Conservation (phyloP, 2,113 vertebrate species). For the Castor canadensis region DNA sequence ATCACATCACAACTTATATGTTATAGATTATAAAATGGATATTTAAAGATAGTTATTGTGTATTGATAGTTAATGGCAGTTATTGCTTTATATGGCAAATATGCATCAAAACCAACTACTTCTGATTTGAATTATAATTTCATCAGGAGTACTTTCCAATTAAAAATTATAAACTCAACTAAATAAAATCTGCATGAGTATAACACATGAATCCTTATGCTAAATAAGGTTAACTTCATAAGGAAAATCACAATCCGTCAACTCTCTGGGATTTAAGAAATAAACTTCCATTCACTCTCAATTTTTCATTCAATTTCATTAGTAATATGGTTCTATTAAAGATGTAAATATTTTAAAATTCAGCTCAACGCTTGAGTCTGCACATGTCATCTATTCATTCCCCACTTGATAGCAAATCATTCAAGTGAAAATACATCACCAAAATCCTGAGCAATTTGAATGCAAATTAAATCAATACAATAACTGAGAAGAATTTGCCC, state of each 20-base stretch:
- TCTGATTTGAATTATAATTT: conserved; percentile 44
- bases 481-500: conserved; percentile 75
- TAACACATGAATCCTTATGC: conserved; percentile 33
- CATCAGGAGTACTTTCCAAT: conserved; percentile 40
- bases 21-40: neutral
- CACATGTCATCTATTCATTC: conserved; percentile 72
- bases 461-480: conserved; percentile 80
- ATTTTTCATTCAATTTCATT: neutral
- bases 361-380: conserved; percentile 11
- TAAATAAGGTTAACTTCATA: conserved; percentile 60
- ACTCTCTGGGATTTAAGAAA: conserved; percentile 53
- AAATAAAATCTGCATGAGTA: conserved; percentile 60
- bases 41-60: conserved; percentile 27
- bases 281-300: neutral
- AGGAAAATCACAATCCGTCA: conserved; percentile 23
- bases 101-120: conserved; percentile 7
- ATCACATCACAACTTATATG: neutral
- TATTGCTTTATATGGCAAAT: neutral
- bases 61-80: too few species aligned
- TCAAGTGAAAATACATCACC: conserved; percentile 64
- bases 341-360: conserved; percentile 68
- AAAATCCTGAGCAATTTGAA: conserved; percentile 76
- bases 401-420: conserved; percentile 78
- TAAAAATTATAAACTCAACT: conserved; percentile 49
- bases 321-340: conserved; percentile 58